Evolutionary conservation across 2,113 vertebrate species (phyloP).

Genomic region (Sapayoa aenigma): DNA sequence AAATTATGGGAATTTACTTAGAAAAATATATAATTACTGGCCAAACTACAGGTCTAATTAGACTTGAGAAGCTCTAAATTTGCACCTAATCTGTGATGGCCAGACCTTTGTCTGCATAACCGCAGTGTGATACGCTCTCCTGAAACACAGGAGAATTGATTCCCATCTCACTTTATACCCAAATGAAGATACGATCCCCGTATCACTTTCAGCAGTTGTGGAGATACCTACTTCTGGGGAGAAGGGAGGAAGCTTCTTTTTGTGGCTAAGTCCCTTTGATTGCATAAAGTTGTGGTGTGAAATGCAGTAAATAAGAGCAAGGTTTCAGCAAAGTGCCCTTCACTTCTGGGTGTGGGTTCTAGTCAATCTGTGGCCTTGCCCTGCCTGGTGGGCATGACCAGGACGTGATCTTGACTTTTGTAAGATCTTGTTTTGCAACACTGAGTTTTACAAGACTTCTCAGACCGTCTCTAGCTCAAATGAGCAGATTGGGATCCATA

Average conservation of each 20-base stretch:
- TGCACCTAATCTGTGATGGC: neutral
- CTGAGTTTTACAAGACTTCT: neutral
- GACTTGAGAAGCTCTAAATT: neutral
- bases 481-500: neutral
- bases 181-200: neutral
- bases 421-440: constrained; percentile 23
- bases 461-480: neutral
- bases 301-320: constrained; percentile 1
- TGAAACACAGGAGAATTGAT: neutral
- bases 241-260: neutral
- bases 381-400: neutral
- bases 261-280: neutral
- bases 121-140: neutral
- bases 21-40: neutral
- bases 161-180: neutral
- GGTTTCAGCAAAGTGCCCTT: neutral
- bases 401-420: neutral
- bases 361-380: neutral
- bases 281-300: constrained; percentile 22
- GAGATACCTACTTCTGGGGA: neutral
- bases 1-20: neutral
- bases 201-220: neutral
- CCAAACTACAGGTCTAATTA: neutral
- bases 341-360: constrained; percentile 23
- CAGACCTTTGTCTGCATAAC: neutral